These are phyloP conservation scores for Gasterosteus nipponicus DNA, from an alignment of 2,113 vertebrate genomes.

Conservation along the genomic window DNA sequence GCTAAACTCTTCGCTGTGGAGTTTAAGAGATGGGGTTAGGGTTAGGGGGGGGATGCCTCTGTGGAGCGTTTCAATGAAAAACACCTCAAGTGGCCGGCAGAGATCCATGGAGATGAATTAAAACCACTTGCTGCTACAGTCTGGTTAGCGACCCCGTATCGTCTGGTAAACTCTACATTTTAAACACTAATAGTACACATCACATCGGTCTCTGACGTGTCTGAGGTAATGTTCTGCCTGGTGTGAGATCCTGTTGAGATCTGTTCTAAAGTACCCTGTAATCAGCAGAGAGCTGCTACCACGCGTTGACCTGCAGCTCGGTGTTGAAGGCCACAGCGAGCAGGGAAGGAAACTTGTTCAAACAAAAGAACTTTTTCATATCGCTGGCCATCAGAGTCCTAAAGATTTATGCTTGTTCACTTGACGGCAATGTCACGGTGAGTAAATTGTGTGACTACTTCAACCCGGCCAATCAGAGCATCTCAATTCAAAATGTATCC, in stretches of 20 bases:
- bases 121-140: constrained; percentile 15
- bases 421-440: neutral
- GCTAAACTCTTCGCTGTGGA: neutral
- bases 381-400: neutral
- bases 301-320: neutral
- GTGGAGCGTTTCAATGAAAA: neutral
- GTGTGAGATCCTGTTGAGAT: neutral
- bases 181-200: neutral
- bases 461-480: neutral
- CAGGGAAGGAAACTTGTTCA: neutral
- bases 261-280: constrained; percentile 44
- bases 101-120: neutral
- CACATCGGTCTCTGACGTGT: neutral
- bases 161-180: neutral
- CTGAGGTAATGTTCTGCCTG: neutral
- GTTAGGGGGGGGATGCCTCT: neutral
- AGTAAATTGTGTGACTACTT: neutral
- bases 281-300: constrained; percentile 1
- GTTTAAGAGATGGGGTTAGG: neutral
- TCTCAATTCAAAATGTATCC: neutral
- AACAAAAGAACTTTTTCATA: neutral
- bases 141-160: neutral
- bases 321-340: constrained; percentile 12
- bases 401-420: neutral
- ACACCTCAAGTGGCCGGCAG: neutral